A percentile compares a stretch with the other conserved stretches of the same genome.
phyloP scores from a whole-genome alignment of 1,140 invertebrate species.

The Zaprionus africanus region DNA sequence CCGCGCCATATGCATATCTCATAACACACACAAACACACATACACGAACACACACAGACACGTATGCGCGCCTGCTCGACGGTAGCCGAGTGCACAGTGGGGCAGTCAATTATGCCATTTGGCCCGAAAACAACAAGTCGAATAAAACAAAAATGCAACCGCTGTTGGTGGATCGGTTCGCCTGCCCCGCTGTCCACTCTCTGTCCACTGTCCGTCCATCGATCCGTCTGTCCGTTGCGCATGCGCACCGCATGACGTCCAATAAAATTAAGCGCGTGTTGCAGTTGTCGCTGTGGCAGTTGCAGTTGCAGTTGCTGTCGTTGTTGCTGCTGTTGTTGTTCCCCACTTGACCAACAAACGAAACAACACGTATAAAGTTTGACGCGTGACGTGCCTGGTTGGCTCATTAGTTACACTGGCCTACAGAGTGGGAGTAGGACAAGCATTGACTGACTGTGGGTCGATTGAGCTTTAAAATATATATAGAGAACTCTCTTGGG shows the following conservation, averaged over 20 bases:
- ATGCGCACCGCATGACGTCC: slow-evolving; percentile 76
- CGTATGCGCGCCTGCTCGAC: neutral
- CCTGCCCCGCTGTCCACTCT: slow-evolving; percentile 11
- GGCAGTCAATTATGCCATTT: slow-evolving; percentile 79
- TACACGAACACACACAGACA: neutral
- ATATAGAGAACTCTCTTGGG: neutral
- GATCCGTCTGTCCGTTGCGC: slow-evolving; percentile 54
- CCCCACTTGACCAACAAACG: slow-evolving; percentile 79
- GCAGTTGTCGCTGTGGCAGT: slow-evolving; percentile 69
- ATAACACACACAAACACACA: slow-evolving; percentile 3
- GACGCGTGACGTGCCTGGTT: slow-evolving; percentile 73
- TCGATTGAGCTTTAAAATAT: neutral
- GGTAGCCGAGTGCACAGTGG: slow-evolving; percentile 40
- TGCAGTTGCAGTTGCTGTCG: slow-evolving; percentile 33
- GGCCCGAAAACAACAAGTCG: slow-evolving; percentile 62
- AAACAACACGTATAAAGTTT: slow-evolving; percentile 79
- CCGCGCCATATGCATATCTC: slow-evolving; percentile 25
- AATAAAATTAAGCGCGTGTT: slow-evolving; percentile 82
- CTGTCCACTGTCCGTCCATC: neutral
- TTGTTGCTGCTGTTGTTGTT: slow-evolving; percentile 37
- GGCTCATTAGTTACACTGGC: slow-evolving; percentile 52
- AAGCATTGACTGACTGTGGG: neutral
- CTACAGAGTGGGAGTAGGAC: slow-evolving; percentile 27
- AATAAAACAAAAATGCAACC: slow-evolving; percentile 39
- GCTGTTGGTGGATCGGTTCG: slow-evolving; percentile 55